A percentile compares a stretch with the other conserved stretches of the same genome.
phyloP scores from a whole-genome alignment of 2,797 vertebrate species.

The Mormyrops boulengeri region DNA sequence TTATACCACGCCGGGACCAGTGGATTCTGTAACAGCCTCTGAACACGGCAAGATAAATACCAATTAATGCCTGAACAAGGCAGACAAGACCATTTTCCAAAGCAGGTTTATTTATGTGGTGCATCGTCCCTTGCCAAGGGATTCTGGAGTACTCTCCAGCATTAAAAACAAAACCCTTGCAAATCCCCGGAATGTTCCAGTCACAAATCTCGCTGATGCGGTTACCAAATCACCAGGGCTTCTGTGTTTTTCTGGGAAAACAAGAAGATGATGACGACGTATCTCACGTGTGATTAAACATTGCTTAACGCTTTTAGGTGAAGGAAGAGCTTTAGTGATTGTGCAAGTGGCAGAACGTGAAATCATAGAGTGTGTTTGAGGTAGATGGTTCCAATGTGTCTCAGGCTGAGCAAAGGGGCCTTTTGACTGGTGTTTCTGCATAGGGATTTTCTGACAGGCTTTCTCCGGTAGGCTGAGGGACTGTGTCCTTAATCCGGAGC shows the following conservation, averaged over 20 bases:
- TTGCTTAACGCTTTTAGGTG: constrained; percentile 6
- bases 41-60: constrained; percentile 6
- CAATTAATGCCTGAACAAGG: constrained; percentile 22
- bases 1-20: not conserved
- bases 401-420: constrained; percentile 1
- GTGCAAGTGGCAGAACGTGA: not conserved
- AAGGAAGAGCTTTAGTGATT: not conserved
- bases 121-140: constrained; percentile 36
- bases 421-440: not conserved
- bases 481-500: not conserved
- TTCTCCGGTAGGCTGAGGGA: not conserved
- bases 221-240: constrained; percentile 40
- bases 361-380: not conserved
- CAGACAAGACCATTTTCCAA: constrained; percentile 27
- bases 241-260: constrained; percentile 21
- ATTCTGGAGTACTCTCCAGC: constrained; percentile 43
- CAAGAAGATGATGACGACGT: not conserved
- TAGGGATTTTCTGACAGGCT: constrained; percentile 14
- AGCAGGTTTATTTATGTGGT: constrained; percentile 38
- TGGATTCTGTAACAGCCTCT: not conserved
- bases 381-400: constrained; percentile 5
- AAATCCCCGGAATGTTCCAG: constrained; percentile 43
- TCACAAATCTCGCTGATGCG: constrained; percentile 42
- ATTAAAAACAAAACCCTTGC: constrained; percentile 39
- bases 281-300: constrained; percentile 1